Evolutionary conservation across 2,888 invertebrate genomes (phyloP), one percentile per base, ranked within the genome.

Genomic region (Timema cristinae): DNA sequence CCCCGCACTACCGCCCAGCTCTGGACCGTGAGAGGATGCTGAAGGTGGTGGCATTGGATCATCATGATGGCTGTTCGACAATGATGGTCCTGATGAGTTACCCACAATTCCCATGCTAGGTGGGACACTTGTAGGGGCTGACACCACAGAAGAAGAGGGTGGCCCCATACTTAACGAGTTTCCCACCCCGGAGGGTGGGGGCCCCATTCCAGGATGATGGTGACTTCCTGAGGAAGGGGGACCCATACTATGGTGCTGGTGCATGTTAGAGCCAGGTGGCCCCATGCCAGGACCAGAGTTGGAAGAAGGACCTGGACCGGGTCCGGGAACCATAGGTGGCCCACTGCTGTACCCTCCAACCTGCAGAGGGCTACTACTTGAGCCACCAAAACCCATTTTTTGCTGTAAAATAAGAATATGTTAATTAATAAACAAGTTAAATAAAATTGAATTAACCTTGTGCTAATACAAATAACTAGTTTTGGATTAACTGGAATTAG

Each of bases 351-450:
- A 75, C 13, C 72, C 68, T 67, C 73, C 75, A 15, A 16, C 16
- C 78, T 86, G 85, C 61, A 85, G 88, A 66, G 88, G 88, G 76
- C 86, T 86, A 73, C 87, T 86, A 72, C 84, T 83, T 50, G 84
- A 81, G 73, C 81, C 83, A 54, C 84, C 86, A 79, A 87, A 88
- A 74, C 87, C 86, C 82, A 90, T 88, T 84, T 90, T 90, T 82
- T 90, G 89, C 84, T 90, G 86, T 74, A 88, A 83, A 82, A 13
- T 52, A 47, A 70, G 9, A 68, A 47, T 47, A 72, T 71, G 6
- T 16, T 47, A 49, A 11, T 7, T n/a, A 70, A 63, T 61, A 15
- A 48, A 11, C 13, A n/a, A 56, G 54, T 15, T 13, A 54, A 32
- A 16, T 13, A 68, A 11, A 50, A 54, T 10, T 54, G 32, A 6